These are phyloP conservation scores for Marisa cornuarietis DNA, from an alignment of 1,140 invertebrate species.

Conservation along the genomic window DNA sequence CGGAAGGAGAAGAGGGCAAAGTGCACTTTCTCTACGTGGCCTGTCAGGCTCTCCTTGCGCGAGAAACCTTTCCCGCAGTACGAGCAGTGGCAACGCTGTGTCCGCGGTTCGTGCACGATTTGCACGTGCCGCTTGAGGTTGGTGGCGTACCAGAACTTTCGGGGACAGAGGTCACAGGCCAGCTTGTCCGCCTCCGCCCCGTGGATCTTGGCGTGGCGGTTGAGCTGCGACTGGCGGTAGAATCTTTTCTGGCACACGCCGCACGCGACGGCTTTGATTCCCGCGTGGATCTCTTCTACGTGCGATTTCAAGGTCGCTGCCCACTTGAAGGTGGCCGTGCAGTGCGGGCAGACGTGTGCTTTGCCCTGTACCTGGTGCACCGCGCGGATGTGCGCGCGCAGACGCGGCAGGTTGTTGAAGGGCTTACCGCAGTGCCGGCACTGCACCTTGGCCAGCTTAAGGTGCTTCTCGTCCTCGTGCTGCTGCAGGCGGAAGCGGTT, in stretches of 20 bases:
- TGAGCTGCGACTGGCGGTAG: conserved; percentile 43
- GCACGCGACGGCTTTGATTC: conserved; percentile 36
- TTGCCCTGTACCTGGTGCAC: conserved; percentile 38
- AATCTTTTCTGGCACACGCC: conserved; percentile 46
- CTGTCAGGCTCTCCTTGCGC: conserved; percentile 43
- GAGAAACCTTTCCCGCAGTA: conserved; percentile 55
- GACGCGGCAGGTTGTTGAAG: conserved; percentile 37
- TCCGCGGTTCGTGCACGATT: conserved; percentile 38
- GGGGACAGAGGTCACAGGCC: conserved; percentile 39
- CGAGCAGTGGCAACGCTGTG: conserved; percentile 50
- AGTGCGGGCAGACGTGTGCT: not conserved
- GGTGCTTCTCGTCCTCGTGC: conserved; percentile 33
- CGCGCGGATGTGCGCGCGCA: conserved; percentile 42
- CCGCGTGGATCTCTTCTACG: conserved; percentile 49
- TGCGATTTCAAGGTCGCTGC: conserved; percentile 45
- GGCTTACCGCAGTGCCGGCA: conserved; percentile 31
- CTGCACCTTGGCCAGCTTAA: conserved; percentile 16
- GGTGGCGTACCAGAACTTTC: conserved; percentile 43
- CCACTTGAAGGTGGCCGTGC: conserved; percentile 39
- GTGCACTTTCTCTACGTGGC: conserved; percentile 49
- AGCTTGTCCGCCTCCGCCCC: conserved; percentile 39
- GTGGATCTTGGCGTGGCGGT: conserved; percentile 46
- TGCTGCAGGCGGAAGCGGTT: conserved; percentile 23
- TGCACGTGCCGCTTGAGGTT: conserved; percentile 47
- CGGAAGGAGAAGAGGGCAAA: conserved; percentile 47